These are phyloP conservation scores for Drosophila falleni DNA, from an alignment of 2,888 invertebrate species.

Conservation along the genomic window DNA sequence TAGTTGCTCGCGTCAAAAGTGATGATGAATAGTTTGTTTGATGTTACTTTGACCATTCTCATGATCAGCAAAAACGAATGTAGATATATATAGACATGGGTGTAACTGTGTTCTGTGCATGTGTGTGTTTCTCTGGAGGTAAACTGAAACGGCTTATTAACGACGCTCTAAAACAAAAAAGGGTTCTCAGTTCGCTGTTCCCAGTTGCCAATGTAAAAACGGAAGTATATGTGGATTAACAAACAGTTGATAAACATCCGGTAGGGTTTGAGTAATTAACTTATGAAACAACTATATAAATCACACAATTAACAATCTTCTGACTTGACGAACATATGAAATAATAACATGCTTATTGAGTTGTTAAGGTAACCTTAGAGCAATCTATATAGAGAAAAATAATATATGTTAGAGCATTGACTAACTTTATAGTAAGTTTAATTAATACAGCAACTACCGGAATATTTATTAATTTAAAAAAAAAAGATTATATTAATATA, in stretches of 20 bases:
- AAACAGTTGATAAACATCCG: constrained; percentile 24
- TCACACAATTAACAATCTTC: constrained; percentile 10
- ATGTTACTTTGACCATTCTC: constrained; percentile 78
- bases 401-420: too few relatives aligned
- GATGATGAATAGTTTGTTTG: constrained; percentile 82
- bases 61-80: constrained; percentile 73
- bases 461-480: too few relatives aligned
- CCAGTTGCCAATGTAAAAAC: constrained; percentile 5
- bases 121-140: not conserved
- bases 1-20: constrained; percentile 71
- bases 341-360: not conserved
- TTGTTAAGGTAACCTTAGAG: too few relatives aligned
- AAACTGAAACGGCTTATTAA: constrained; percentile 23
- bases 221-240: constrained; percentile 16
- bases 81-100: constrained; percentile 4
- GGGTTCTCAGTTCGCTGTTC: not conserved
- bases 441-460: too few relatives aligned
- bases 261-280: constrained; percentile 20
- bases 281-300: constrained; percentile 12
- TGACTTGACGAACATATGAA: not conserved
- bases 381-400: too few relatives aligned
- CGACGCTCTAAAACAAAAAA: constrained; percentile 14
- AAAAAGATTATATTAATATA: too few relatives aligned
- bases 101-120: constrained; percentile 3
- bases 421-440: too few relatives aligned